Base-by-base conservation (phyloP, 2,797 vertebrate species). In the Anabas testudineus region DNA sequence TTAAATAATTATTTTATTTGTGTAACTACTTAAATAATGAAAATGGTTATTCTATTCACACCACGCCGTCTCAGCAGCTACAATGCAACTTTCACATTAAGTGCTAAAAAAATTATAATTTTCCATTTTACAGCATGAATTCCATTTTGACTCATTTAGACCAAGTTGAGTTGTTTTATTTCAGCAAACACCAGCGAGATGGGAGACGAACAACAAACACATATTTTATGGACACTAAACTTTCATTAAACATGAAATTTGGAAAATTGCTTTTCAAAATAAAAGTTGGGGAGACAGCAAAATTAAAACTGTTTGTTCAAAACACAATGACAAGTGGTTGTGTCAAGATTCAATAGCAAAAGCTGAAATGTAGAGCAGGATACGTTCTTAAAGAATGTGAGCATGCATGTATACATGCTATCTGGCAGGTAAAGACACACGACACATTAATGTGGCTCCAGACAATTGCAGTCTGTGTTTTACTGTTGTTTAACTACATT, bases 51-150 rank as follows among this genome's bases (percentile, higher is more conserved):
- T 93, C 93, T 94, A 94, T 94, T 94, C 94, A 94, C 94, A 94
- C 90, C 91, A 92, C 85, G 88, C 88, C 86, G 81, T 93, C 90
- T 94, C 91, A 94, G 93, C 93, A 94, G 93, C 93, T 94, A 93
- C 91, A 93, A 94, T 94, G 93, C 92, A 95, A 92, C 86, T 88
- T 95, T 95, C 95, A 95, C 95, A 95, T 95, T 95, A 95, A 95
- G 95, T 95, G 94, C 95, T 95, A 95, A 95, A 93, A 91, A 86
- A 83, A 74, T 80, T 67, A 85, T 80, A 82, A 90, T 88, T 93
- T 92, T 90, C 86, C 85, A 91, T 92, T 92, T 91, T 89, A 95
- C 93, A 94, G 93, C 92, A 94, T 93, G 81, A 90, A 91, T 89
- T 93, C 80, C 88, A 83, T 91, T 90, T 88, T 90, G 87, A 89